Conservation (phyloP, 2,888 invertebrate species). For the Drosophila pullipes region DNA sequence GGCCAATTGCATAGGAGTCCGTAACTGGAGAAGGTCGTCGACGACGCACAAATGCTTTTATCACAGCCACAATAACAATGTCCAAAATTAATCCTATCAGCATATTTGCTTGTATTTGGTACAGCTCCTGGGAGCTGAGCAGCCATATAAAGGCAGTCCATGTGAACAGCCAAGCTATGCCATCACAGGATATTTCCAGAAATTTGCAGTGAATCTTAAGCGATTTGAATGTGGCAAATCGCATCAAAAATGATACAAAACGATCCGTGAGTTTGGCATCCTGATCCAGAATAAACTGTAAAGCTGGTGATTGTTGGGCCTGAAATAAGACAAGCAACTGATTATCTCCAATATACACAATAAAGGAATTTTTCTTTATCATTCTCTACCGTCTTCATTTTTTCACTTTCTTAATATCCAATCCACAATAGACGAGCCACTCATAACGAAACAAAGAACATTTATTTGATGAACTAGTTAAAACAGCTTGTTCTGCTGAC, state of each 20-base stretch:
- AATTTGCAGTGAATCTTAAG: conserved; percentile 81
- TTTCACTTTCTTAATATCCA: conserved; percentile 1
- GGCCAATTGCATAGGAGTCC: conserved; percentile 89
- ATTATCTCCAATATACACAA: no score
- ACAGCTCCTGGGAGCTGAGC: conserved; percentile 88
- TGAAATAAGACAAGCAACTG: conserved; percentile 3
- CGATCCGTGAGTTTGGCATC: conserved; percentile 81
- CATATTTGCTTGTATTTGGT: conserved; percentile 94
- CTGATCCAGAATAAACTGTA: conserved; percentile 62
- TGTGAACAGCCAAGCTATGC: conserved; percentile 92
- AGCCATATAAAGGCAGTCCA: conserved; percentile 93
- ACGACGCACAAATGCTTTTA: conserved; percentile 92
- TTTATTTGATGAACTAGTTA: conserved; percentile 5
- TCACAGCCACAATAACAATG: conserved; percentile 90
- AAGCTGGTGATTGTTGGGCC: conserved; percentile 20
- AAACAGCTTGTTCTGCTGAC: conserved; percentile 10
- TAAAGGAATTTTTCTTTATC: background rate
- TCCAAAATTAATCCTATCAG: conserved; percentile 92
- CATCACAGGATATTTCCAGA: conserved; percentile 92
- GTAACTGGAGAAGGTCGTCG: conserved; percentile 90
- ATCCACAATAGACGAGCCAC: background rate
- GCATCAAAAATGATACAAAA: conserved; percentile 76
- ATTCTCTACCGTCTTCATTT: conserved; percentile 32
- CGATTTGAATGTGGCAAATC: conserved; percentile 78
- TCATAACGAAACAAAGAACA: conserved; percentile 10